Percentiles rank a stretch among this genome's conserved stretches.
phyloP scores from a whole-genome alignment of 1,140 invertebrate genomes.

The Thalassaphorura encarpata region DNA sequence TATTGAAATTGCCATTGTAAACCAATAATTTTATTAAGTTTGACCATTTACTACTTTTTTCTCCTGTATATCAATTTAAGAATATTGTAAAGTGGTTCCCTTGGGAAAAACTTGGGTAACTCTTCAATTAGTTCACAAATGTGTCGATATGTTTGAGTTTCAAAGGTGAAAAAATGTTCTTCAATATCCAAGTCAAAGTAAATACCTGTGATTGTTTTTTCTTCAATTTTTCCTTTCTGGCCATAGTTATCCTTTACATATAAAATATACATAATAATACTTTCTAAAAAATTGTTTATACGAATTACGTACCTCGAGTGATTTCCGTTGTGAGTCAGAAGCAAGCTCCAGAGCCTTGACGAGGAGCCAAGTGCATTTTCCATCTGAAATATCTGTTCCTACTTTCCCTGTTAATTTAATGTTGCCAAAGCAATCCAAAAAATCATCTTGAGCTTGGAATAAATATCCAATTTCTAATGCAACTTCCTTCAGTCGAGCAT shows the following conservation, averaged over 20 bases:
- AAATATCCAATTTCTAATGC: slow-evolving; percentile 50
- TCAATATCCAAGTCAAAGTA: slow-evolving; percentile 5
- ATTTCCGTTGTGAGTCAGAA: slow-evolving; percentile 50
- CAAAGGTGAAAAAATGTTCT: not conserved
- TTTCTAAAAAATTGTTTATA: slow-evolving; percentile 37
- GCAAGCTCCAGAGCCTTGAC: slow-evolving; percentile 75
- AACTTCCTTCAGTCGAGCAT: slow-evolving; percentile 41
- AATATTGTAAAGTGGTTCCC: not conserved
- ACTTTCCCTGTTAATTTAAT: slow-evolving; percentile 48
- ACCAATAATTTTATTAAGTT: too few relatives aligned
- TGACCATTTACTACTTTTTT: not conserved
- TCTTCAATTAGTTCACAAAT: not conserved
- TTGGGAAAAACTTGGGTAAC: not conserved
- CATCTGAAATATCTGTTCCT: slow-evolving; percentile 80
- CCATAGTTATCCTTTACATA: slow-evolving; percentile 48
- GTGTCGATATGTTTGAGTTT: not conserved
- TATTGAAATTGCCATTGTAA: too few relatives aligned
- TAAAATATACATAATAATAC: too few relatives aligned
- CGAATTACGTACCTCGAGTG: not conserved
- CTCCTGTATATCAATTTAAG: not conserved
- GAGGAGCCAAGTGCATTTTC: slow-evolving; percentile 90
- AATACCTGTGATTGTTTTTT: slow-evolving; percentile 1
- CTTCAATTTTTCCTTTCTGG: not conserved
- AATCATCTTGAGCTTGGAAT: slow-evolving; percentile 56
- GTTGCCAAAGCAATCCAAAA: slow-evolving; percentile 51